phyloP scores from a whole-genome alignment of 2,113 vertebrate genomes.

The Rhabdomys dilectus region DNA sequence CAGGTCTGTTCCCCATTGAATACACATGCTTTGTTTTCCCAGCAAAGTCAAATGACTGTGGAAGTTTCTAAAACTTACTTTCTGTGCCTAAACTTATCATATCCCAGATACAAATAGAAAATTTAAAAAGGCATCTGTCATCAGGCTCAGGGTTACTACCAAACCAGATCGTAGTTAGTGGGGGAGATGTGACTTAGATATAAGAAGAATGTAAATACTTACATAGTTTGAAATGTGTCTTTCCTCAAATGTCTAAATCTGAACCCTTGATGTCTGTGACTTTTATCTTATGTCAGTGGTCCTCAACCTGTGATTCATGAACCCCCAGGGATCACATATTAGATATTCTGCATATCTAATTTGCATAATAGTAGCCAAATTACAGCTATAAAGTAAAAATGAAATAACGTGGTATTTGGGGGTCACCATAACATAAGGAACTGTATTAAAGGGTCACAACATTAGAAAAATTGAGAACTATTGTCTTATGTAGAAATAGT shows the following conservation, averaged over 20 bases:
- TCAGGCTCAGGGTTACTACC: neutral
- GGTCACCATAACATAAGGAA: neutral
- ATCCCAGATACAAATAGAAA: neutral
- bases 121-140: neutral
- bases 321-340: neutral
- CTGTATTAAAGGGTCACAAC: neutral
- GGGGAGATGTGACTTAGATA: neutral
- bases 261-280: neutral
- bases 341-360: neutral
- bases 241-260: neutral
- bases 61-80: neutral
- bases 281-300: neutral
- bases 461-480: neutral
- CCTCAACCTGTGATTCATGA: neutral
- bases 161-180: neutral
- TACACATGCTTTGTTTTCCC: neutral
- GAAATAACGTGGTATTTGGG: neutral
- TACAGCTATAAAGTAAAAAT: neutral
- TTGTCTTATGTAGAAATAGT: slow-evolving; percentile 25
- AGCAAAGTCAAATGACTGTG: neutral
- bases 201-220: neutral
- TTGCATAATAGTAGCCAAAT: neutral
- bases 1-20: neutral
- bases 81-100: neutral
- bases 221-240: neutral